These are phyloP conservation scores for Aphodius sticticus DNA, from an alignment of 2,888 invertebrate genomes.

Conservation along the genomic window DNA sequence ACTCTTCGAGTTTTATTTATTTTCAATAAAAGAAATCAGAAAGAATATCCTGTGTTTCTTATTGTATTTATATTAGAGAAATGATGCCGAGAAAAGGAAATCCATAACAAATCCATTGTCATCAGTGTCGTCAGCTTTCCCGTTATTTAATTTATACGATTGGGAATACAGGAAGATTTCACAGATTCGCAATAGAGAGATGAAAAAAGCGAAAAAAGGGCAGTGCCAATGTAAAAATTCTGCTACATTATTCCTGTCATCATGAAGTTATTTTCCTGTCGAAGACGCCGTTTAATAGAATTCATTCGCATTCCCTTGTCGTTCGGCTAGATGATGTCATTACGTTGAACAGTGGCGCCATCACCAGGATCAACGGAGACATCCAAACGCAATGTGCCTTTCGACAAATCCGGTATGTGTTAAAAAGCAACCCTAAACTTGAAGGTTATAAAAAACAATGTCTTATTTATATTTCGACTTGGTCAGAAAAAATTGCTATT, in stretches of 20 bases:
- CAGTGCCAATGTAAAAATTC: conserved; percentile 17
- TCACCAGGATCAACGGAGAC: not conserved
- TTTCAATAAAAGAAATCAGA: not conserved
- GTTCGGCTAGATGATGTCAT: conserved; percentile 25
- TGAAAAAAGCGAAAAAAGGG: conserved; percentile 5
- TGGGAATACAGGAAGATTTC: too few species aligned
- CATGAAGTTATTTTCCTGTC: conserved; percentile 23
- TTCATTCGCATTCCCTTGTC: conserved; percentile 29
- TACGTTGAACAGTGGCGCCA: conserved; percentile 28
- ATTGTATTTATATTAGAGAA: conserved; percentile 15
- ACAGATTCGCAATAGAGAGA: too few species aligned
- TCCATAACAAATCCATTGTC: too few species aligned
- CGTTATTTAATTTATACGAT: too few species aligned
- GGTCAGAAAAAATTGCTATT: not conserved
- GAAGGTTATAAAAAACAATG: not conserved
- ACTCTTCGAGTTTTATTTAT: too few species aligned
- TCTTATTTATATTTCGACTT: not conserved
- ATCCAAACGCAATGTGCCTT: not conserved
- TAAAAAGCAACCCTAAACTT: not conserved
- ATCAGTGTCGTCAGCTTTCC: too few species aligned
- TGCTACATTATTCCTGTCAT: conserved; percentile 30
- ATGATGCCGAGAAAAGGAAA: too few species aligned
- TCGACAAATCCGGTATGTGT: not conserved
- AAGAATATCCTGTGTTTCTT: not conserved
- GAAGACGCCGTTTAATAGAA: conserved; percentile 27